phyloP scores from a whole-genome alignment of 2,888 invertebrate genomes.

The Lycocerus yunnanus region DNA sequence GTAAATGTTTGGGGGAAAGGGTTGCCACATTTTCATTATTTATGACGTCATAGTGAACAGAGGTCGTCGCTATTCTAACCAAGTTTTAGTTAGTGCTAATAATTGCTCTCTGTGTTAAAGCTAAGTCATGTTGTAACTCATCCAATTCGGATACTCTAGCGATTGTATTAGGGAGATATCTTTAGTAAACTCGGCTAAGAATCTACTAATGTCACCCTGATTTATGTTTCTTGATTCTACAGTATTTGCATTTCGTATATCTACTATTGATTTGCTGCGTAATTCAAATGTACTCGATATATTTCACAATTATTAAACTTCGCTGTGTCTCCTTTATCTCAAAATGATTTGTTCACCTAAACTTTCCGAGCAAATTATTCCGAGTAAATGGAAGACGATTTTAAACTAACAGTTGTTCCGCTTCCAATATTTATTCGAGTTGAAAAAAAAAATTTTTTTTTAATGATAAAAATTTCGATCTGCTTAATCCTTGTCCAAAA shows the following conservation, averaged over 20 bases:
- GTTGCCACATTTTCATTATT: conserved; percentile 47
- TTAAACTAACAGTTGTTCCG: neutral
- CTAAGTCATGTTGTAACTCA: conserved; percentile 44
- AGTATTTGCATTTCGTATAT: conserved; percentile 38
- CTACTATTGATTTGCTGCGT: conserved; percentile 37
- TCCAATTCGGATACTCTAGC: conserved; percentile 41
- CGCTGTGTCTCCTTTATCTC: conserved; percentile 23
- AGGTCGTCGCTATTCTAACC: conserved; percentile 46
- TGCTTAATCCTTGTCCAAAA: neutral
- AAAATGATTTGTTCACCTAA: neutral
- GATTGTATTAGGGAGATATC: conserved; percentile 45
- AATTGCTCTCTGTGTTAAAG: conserved; percentile 45
- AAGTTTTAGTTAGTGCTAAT: conserved; percentile 49
- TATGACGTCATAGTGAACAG: conserved; percentile 48
- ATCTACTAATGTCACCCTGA: conserved; percentile 44
- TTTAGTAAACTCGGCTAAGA: conserved; percentile 44
- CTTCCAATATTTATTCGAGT: neutral
- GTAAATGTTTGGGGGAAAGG: conserved; percentile 46
- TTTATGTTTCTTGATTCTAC: conserved; percentile 42
- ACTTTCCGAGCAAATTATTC: neutral
- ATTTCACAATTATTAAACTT: conserved; percentile 30
- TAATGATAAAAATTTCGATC: neutral
- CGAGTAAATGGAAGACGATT: neutral
- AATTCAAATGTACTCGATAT: conserved; percentile 29
- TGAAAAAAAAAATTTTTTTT: too few relatives aligned